Evolutionary conservation across 2,113 vertebrate genomes (phyloP).

Genomic region (Pollimyrus isidori): DNA sequence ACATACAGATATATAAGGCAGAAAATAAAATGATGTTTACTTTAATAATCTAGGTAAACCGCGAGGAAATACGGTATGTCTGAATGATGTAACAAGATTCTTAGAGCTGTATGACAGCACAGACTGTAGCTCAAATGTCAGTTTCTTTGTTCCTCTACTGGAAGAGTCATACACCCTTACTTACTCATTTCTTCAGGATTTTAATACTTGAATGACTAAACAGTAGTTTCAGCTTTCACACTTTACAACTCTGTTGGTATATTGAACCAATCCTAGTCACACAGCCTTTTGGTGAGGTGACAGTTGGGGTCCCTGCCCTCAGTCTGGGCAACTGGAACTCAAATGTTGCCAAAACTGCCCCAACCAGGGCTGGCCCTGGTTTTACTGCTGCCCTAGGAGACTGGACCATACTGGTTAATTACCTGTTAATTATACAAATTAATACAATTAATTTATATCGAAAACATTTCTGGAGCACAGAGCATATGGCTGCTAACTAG

Average conservation of each 20-base stretch:
- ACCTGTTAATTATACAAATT: background rate
- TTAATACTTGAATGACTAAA: background rate
- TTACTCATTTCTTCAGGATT: background rate
- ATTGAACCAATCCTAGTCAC: background rate
- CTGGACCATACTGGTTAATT: background rate
- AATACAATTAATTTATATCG: background rate
- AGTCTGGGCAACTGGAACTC: background rate
- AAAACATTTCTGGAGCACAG: background rate
- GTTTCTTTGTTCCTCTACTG: background rate
- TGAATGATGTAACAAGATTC: background rate
- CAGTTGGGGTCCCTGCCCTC: background rate
- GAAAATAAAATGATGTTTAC: background rate
- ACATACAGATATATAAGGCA: background rate
- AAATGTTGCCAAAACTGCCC: background rate
- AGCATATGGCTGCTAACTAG: background rate
- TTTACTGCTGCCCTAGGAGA: background rate
- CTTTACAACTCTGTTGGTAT: background rate
- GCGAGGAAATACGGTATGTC: background rate
- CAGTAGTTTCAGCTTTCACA: background rate
- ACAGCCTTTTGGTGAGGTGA: background rate
- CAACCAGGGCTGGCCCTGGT: background rate
- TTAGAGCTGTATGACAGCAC: background rate
- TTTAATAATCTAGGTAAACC: background rate
- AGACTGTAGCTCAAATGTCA: background rate
- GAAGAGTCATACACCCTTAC: background rate